Conservation (phyloP, 2,113 vertebrate genomes). For the Columba livia region DNA sequence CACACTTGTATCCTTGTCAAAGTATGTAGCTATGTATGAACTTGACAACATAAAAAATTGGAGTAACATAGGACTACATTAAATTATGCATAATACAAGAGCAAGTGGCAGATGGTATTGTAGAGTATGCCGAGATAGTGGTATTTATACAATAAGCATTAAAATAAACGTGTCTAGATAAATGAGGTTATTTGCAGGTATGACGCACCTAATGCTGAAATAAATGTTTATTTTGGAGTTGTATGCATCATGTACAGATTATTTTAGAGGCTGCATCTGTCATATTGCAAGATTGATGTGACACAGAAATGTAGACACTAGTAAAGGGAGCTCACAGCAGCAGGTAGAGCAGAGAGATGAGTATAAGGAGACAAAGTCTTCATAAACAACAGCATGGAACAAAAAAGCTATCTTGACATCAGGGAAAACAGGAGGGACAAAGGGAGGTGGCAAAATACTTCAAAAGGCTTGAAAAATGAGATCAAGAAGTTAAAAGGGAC, state of each 20-base stretch:
- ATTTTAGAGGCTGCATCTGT: constrained; percentile 74
- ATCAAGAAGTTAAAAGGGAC: constrained; percentile 5
- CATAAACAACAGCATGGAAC: constrained; percentile 4
- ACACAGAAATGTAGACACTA: constrained; percentile 57
- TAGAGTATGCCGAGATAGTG: constrained; percentile 54
- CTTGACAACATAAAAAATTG: constrained; percentile 12
- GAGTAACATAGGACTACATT: constrained; percentile 45
- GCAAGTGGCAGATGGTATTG: constrained; percentile 74
- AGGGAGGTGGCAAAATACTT: constrained; percentile 8
- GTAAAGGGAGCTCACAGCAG: constrained; percentile 28
- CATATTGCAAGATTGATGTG: constrained; percentile 67
- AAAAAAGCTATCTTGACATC: neutral
- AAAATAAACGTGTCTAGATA: constrained; percentile 71
- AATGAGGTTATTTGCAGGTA: constrained; percentile 76
- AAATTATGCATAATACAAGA: constrained; percentile 70
- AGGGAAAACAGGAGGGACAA: constrained; percentile 17
- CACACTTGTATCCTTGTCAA: constrained; percentile 30
- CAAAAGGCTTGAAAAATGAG: constrained; percentile 2
- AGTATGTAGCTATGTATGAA: constrained; percentile 7
- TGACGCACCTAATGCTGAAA: constrained; percentile 71
- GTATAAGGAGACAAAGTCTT: constrained; percentile 1
- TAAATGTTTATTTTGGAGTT: constrained; percentile 72
- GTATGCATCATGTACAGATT: constrained; percentile 56
- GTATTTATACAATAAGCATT: constrained; percentile 77
- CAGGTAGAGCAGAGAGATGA: constrained; percentile 23